Percentiles rank a stretch among this genome's conserved stretches.
Conservation (phyloP, 2,113 vertebrate species). For the Todiramphus saurophagus region DNA sequence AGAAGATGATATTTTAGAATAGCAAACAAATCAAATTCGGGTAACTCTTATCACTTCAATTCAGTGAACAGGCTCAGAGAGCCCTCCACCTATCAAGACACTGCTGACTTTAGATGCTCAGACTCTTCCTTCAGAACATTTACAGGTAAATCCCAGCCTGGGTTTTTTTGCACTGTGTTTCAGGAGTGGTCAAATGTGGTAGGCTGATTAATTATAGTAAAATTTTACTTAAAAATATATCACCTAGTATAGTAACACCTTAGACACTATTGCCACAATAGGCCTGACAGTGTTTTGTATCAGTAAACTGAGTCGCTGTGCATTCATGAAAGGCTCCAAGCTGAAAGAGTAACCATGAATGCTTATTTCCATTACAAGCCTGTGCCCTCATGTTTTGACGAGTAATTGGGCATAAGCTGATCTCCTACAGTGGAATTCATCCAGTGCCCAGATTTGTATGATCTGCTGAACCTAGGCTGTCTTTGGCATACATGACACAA, state of each 20-base stretch:
- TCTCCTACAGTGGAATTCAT: not conserved
- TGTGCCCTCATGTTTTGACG: not conserved
- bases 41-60: not conserved
- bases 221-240: not conserved
- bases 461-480: not conserved
- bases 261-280: not conserved
- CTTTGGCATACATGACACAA: not conserved
- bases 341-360: not conserved
- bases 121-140: not conserved
- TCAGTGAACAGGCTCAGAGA: not conserved
- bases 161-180: not conserved
- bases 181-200: not conserved
- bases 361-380: not conserved
- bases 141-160: not conserved
- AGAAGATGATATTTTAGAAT: not conserved
- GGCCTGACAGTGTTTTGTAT: not conserved
- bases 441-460: not conserved
- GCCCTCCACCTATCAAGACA: not conserved
- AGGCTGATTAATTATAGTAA: not conserved
- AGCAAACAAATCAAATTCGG: constrained; percentile 20
- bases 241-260: not conserved
- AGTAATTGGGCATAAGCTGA: not conserved
- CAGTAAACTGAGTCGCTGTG: not conserved
- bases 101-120: not conserved
- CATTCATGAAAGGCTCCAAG: not conserved